Base-by-base conservation (phyloP, 2,888 invertebrate genomes). In the Opisthograptis luteolata region DNA sequence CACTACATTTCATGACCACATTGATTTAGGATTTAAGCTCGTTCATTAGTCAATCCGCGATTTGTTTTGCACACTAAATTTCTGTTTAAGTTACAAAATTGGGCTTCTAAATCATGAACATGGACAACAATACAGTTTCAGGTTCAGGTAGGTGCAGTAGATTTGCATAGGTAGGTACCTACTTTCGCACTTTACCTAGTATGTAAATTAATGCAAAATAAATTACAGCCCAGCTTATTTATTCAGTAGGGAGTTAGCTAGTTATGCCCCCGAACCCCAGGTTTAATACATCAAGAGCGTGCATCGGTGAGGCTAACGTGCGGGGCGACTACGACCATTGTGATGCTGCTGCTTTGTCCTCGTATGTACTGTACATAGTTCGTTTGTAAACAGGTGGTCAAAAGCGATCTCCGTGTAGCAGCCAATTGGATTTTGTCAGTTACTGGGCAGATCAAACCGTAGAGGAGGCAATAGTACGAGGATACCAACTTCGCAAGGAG, bases 381-480 rank as follows among this genome's bases (percentile, higher is more conserved):
- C 3, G 1, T 14, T 22, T 12, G 7, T 34, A 17, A 39, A 40
- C 46, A 47, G 46, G 40, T 20, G 28, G 12, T 17, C 22, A 28
- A 75, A 73, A 55, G 41, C 52, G 36, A 14, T 31, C 55, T 10
- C 34, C 51, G 8, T 20, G 40, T 10, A 50, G 24, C 9, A 56
- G 50, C 10, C 41, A 55, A 24, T 49, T 49, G 20, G 57, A 57
- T 36, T 57, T 59, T 34, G 9, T 54, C 28, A 54, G 45, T 24
- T 48, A 60, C 36, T 64, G 64, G 64, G 50, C 58, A 2, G 59
- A 66, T 37, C 37, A 53, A 30, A 46, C 61, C 2, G 53, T 68
- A 10, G 48, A 60, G 42, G 55, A 52, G 20, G 62, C 63, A 40
- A 57, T 69, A n/a, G 13, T 27, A 34, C 52, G 57, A 32, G 68